A percentile compares a stretch with the other conserved stretches of the same genome.
phyloP scores from a whole-genome alignment of 2,113 vertebrate genomes.

The Cyanoderma ruficeps region DNA sequence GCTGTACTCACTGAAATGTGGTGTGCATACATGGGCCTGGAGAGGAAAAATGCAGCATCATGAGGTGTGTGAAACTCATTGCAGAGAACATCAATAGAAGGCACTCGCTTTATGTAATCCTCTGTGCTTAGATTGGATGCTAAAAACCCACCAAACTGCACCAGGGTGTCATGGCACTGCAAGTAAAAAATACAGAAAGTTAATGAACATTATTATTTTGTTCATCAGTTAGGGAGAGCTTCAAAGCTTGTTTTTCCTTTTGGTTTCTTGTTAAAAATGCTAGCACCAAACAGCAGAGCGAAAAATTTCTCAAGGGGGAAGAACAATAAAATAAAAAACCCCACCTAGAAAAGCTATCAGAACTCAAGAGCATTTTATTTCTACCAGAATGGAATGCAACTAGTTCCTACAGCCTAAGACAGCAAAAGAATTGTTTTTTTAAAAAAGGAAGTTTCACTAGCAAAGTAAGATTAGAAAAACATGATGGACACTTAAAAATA shows the following conservation, averaged over 20 bases:
- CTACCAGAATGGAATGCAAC: background rate
- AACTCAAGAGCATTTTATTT: background rate
- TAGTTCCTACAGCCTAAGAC: background rate
- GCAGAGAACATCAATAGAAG: constrained; percentile 95
- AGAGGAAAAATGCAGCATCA: constrained; percentile 96
- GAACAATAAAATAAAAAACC: background rate
- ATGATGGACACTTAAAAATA: background rate
- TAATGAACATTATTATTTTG: background rate
- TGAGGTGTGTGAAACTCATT: constrained; percentile 98
- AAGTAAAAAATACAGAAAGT: constrained; percentile 29
- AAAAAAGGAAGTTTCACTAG: background rate
- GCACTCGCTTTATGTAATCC: constrained; percentile 97
- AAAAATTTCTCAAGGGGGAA: background rate
- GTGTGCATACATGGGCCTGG: constrained; percentile 97
- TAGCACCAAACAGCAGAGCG: background rate
- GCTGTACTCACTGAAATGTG: constrained; percentile 92
- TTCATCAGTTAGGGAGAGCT: background rate
- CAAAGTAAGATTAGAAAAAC: background rate
- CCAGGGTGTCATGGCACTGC: constrained; percentile 96
- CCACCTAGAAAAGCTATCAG: background rate
- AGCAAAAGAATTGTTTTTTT: background rate
- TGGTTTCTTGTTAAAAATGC: background rate
- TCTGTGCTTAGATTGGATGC: constrained; percentile 98
- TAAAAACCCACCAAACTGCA: constrained; percentile 98
- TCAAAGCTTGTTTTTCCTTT: background rate